Conservation (phyloP, 2,797 vertebrate genomes). For the Onychomys torridus region DNA sequence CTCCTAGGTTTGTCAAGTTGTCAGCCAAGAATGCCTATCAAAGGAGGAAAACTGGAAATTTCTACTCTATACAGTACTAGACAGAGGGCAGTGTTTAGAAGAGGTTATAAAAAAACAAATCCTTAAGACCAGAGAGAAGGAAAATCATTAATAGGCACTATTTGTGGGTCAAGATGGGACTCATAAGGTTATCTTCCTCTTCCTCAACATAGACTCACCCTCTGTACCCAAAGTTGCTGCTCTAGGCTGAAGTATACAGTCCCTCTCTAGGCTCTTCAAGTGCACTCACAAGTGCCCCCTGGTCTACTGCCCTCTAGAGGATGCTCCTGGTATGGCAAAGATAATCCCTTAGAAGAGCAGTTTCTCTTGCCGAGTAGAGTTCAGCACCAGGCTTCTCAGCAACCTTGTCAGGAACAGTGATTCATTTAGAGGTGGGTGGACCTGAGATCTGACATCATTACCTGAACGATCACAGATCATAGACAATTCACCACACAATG, state of each 20-base stretch:
- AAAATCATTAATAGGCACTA: background rate
- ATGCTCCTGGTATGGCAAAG: background rate
- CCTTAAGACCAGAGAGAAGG: background rate
- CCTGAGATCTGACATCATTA: background rate
- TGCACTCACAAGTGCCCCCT: background rate
- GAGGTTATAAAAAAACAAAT: background rate
- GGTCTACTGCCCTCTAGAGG: background rate
- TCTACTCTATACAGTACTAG: background rate
- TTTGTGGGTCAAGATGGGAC: background rate
- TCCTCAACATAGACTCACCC: background rate
- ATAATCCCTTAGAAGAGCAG: background rate
- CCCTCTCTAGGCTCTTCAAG: background rate
- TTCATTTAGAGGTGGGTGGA: background rate
- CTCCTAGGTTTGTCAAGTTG: background rate
- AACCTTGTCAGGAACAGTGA: background rate
- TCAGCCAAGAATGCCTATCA: background rate
- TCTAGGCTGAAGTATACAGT: background rate
- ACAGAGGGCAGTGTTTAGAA: background rate
- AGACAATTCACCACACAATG: background rate
- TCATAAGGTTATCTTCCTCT: background rate
- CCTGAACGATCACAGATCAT: background rate
- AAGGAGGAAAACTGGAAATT: background rate
- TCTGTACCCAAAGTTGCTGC: background rate
- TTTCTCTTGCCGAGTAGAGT: background rate
- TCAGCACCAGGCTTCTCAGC: background rate